These are phyloP conservation scores for Struthidea cinerea DNA, from an alignment of 2,113 vertebrate species.

Conservation along the genomic window DNA sequence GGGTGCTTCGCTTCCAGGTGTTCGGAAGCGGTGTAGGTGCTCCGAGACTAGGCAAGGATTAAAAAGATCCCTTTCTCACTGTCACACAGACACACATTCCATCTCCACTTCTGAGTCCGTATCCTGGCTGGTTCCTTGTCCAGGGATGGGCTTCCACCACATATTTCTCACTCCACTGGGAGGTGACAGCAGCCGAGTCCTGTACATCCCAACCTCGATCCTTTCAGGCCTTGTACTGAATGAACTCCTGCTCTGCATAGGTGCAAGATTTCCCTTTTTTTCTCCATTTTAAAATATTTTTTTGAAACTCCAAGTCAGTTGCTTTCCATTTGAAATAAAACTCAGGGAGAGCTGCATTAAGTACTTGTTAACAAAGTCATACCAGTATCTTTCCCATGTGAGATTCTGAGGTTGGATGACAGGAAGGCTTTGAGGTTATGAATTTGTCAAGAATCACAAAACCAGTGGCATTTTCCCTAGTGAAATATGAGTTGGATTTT, in stretches of 20 bases:
- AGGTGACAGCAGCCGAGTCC: background rate
- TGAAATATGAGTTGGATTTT: background rate
- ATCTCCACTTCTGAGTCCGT: fast-evolving
- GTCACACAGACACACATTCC: fast-evolving
- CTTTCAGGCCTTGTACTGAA: background rate
- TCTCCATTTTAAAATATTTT: fast-evolving
- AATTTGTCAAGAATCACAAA: background rate
- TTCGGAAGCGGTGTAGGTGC: background rate
- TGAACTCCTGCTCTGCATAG: background rate
- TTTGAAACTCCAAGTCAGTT: background rate
- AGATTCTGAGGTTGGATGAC: background rate
- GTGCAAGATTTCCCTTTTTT: background rate
- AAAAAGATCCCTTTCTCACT: background rate
- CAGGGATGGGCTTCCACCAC: background rate
- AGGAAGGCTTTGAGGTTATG: background rate
- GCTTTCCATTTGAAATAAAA: background rate
- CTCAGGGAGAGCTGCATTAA: background rate
- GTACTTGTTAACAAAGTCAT: background rate
- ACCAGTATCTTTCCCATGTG: background rate
- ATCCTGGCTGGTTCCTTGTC: background rate
- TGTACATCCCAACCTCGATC: background rate
- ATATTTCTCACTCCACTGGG: background rate
- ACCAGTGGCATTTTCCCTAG: background rate
- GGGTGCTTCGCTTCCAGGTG: background rate
- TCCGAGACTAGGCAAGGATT: background rate